Base-by-base conservation (phyloP, 2,888 invertebrate genomes). In the Leucoptera coffeella region DNA sequence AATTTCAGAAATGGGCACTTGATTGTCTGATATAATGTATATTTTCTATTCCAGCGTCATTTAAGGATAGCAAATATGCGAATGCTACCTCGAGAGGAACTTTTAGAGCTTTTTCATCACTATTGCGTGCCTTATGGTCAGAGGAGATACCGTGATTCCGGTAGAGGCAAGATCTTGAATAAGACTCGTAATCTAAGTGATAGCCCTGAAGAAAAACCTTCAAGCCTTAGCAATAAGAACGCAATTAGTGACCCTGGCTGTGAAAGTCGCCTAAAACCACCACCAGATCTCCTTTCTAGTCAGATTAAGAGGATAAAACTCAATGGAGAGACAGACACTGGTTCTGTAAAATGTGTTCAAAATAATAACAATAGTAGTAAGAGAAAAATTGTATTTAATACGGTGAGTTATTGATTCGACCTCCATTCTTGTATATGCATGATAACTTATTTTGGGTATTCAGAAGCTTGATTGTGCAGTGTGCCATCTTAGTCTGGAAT, bases 81-180 rank as follows among this genome's bases (percentile, higher is more conserved):
- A 27, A 38, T 25, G 8, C 49, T 64, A 51, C 35, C 37, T 10
- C 52, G 69, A 33, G 51, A 55, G 15, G 50, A 59, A n/a, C 37
- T 72, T 17, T 37, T 72, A 31, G 50, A 61, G 8, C 22, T 71
- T 31, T 71, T 67, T 35, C 62, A 62, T 30, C 45, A 59, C 26
- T 72, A 44, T 38, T 72, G 71, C 37, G 51, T 71, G 2, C 72
- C 72, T 3, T 57, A 56, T 23, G 60, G 65, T 1, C 72, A 71
- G 38, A 50, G 72, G 30, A 62, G 50, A 32, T 58, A 58, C 26
- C 48, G 58, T 31, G 67, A 69, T 32, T 46, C 61, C 0, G 62
- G 62, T 0, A 41, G 65, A 37, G 62, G 64, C 2, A 62, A 50
- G 42, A 30, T 59, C 3, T 35, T 61, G 5, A 65, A 64, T 29